Conservation (phyloP, 2,888 invertebrate species). For the Tenthredo scrophulariae region DNA sequence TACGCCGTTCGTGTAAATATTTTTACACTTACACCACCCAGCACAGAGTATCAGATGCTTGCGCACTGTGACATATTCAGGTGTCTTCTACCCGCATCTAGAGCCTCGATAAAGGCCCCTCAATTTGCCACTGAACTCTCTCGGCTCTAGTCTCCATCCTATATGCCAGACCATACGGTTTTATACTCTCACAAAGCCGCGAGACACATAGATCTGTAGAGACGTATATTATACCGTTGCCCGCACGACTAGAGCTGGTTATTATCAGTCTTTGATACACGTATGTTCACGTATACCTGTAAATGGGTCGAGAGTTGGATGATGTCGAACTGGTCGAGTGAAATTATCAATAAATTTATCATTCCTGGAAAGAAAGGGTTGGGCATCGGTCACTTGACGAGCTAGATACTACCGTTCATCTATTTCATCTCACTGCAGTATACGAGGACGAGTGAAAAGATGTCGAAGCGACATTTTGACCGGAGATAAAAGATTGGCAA, state of each 20-base stretch:
- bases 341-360: slow-evolving; percentile 15
- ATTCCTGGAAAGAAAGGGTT: not conserved
- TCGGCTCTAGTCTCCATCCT: not conserved
- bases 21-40: slow-evolving; percentile 30
- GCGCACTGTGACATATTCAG: slow-evolving; percentile 28
- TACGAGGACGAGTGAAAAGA: not conserved
- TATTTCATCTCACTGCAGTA: not conserved
- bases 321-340: not conserved
- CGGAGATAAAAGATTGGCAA: not conserved
- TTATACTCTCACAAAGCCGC: not conserved
- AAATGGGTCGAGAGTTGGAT: slow-evolving; percentile 13
- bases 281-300: not conserved
- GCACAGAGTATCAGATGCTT: slow-evolving; percentile 23
- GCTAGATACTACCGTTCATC: not conserved
- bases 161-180: slow-evolving; percentile 2
- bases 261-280: slow-evolving; percentile 43
- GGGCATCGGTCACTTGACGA: not conserved
- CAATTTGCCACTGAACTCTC: slow-evolving; percentile 43
- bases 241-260: slow-evolving; percentile 30
- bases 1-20: slow-evolving; percentile 57
- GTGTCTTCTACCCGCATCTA: slow-evolving; percentile 24
- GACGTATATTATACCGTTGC: slow-evolving; percentile 40
- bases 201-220: slow-evolving; percentile 25
- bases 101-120: slow-evolving; percentile 20
- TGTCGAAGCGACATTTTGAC: not conserved